A percentile compares a stretch with the other conserved stretches of the same genome.
Evolutionary conservation across 1,140 invertebrate genomes (phyloP).

Genomic region (Drosophila micromelanica): DNA sequence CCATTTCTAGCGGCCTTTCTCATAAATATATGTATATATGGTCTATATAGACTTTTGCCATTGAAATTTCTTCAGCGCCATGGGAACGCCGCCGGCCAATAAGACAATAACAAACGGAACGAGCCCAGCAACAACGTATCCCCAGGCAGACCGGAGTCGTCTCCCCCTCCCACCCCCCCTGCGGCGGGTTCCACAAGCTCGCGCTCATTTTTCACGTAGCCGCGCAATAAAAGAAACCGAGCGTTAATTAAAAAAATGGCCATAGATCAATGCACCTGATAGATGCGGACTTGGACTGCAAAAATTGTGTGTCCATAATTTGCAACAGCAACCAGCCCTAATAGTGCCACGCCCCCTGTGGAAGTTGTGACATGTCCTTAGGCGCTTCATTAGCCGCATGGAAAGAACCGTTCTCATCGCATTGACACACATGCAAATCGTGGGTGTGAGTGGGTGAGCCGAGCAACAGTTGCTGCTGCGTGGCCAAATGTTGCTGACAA

Average conservation of each 20-base stretch:
- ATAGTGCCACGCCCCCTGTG: conserved; percentile 8
- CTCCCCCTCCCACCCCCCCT: background rate
- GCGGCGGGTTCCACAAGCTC: background rate
- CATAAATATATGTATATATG: conserved; percentile 2
- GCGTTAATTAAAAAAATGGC: conserved; percentile 82
- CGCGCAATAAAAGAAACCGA: conserved; percentile 77
- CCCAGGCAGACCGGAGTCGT: background rate
- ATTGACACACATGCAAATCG: conserved; percentile 59
- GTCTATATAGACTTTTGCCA: conserved; percentile 2
- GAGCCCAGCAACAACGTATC: background rate
- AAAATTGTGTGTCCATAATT: conserved; percentile 25
- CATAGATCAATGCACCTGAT: conserved; percentile 83
- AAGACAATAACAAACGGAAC: conserved; percentile 28
- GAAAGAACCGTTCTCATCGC: conserved; percentile 29
- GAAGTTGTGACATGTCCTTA: conserved; percentile 63
- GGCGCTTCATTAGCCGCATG: conserved; percentile 73
- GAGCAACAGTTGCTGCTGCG: conserved; percentile 50
- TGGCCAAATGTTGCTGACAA: conserved; percentile 52
- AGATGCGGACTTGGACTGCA: conserved; percentile 33
- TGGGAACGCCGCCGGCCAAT: conserved; percentile 36
- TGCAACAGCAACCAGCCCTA: conserved; percentile 11
- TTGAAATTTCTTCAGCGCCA: conserved; percentile 26
- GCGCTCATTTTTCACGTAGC: conserved; percentile 38
- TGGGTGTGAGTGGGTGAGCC: conserved; percentile 63
- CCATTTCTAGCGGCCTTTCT: conserved; percentile 43